Base-by-base conservation (phyloP, 1,140 invertebrate species). In the Anthonomus grandis region DNA sequence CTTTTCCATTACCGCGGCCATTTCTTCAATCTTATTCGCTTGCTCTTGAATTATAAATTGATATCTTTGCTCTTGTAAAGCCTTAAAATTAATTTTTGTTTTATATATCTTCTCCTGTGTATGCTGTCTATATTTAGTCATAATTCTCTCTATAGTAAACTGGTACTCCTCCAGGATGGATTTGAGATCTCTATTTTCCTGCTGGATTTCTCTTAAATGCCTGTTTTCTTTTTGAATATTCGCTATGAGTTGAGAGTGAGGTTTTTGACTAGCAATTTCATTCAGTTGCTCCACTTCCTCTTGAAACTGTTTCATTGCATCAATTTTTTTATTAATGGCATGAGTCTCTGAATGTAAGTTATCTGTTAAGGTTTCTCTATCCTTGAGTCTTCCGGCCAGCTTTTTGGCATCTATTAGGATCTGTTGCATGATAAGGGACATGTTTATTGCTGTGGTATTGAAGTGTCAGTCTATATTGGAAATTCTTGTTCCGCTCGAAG, bases 121-220 rank as follows among this genome's bases (percentile, higher is more conserved):
- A 71, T 97, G 95, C 73, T 95, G 86, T 55, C 95, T 79, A 74
- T 98, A 98, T 77, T 98, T 98, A 47, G 88, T 88, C 95, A 98
- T 98, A 63, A 98, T 95, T 49, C 96, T 79, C 73, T 97, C 93
- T 61, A 98, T 77, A 25, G 93, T 91, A 57, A 86, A 87, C 70
- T 97, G 92, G 74, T 98, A 91, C 68, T 98, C 95, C 73, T 97
- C 93, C 23, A 98, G 76, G 23, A 91, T 88, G 41, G 86, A 83
- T 65, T 88, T 79, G 0, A 98, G 76, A 71, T 97, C 92, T 36
- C 86, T 81, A 76, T 98, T 98, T 75, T 98, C 95, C 57, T 89
- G 83, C 65, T 96, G 90, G 24, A 97, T 84, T 73, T 95, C 91
- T 60, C 90, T 81, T 63, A 97, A 86, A 67, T 95, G 86, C 62